These are phyloP conservation scores for Montipora capricornis DNA, from an alignment of 64 coral and sea anemone genomes.

Conservation along the genomic window DNA sequence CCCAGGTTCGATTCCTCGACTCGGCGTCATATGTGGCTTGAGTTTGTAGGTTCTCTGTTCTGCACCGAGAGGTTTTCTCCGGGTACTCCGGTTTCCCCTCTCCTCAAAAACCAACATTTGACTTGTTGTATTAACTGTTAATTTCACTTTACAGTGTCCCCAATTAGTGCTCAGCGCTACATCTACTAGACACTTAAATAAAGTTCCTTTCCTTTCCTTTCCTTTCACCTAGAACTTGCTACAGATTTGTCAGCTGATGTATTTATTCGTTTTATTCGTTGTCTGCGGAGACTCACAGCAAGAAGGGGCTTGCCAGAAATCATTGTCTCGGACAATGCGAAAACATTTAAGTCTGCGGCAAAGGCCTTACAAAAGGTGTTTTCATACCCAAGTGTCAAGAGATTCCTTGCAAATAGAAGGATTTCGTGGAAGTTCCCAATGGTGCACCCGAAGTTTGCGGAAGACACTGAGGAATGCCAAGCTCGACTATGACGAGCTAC, in stretches of 20 bases:
- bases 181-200: too few species aligned
- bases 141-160: too few species aligned
- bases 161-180: too few species aligned
- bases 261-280: conserved; percentile 48
- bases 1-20: too few species aligned
- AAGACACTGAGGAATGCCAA: conserved; percentile 37
- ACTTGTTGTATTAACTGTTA: too few species aligned
- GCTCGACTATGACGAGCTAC: conserved; percentile 23
- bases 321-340: conserved; percentile 61
- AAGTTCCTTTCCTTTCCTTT: too few species aligned
- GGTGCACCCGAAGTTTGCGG: conserved; percentile 26
- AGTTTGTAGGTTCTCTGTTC: too few species aligned
- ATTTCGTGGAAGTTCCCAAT: conserved; percentile 18
- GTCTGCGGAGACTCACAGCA: conserved; percentile 32
- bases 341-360: conserved; percentile 39
- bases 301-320: conserved; percentile 17
- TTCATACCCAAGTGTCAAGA: conserved; percentile 8
- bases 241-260: conserved; percentile 15
- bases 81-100: too few species aligned
- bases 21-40: too few species aligned
- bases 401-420: background rate
- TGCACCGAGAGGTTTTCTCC: too few species aligned
- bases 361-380: background rate
- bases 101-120: too few species aligned
- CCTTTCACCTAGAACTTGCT: conserved; percentile 48